Percentiles rank a stretch among this genome's conserved stretches.
phyloP scores from a whole-genome alignment of 2,113 vertebrate genomes.

The Eubucco bourcierii region DNA sequence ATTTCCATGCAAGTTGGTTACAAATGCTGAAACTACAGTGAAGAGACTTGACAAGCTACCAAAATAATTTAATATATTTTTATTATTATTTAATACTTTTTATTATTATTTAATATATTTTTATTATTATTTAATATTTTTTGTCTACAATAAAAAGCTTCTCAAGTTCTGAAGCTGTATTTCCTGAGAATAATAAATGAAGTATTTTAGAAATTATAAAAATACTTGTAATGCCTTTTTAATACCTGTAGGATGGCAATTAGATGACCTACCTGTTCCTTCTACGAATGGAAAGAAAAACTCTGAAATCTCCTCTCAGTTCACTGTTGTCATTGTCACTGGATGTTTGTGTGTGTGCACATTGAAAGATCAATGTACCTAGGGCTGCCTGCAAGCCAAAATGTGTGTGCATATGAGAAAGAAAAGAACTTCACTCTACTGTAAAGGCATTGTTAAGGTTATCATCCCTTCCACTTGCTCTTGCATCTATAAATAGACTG shows the following conservation, averaged over 20 bases:
- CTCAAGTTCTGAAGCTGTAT: not conserved
- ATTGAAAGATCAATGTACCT: not conserved
- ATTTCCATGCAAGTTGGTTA: not conserved
- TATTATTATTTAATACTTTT: too few relatives aligned
- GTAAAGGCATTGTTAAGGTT: not conserved
- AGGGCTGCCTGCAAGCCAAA: not conserved
- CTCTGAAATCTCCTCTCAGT: not conserved
- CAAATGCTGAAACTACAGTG: not conserved
- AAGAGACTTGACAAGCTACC: not conserved
- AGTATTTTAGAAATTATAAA: not conserved
- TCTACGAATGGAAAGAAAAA: not conserved
- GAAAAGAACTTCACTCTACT: conserved; percentile 12
- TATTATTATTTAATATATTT: too few relatives aligned
- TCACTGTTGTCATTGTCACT: not conserved
- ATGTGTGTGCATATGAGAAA: not conserved
- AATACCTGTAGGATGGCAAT: not conserved
- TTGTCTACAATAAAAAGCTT: not conserved
- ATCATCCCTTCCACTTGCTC: conserved; percentile 35
- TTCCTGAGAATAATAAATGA: not conserved
- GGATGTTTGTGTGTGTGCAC: not conserved
- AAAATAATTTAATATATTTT: not conserved
- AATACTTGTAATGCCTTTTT: not conserved
- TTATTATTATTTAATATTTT: too few relatives aligned
- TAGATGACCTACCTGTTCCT: not conserved
- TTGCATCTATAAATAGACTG: not conserved